Evolutionary conservation across 2,888 invertebrate genomes (phyloP).

Genomic region (Ennomos erosarius): DNA sequence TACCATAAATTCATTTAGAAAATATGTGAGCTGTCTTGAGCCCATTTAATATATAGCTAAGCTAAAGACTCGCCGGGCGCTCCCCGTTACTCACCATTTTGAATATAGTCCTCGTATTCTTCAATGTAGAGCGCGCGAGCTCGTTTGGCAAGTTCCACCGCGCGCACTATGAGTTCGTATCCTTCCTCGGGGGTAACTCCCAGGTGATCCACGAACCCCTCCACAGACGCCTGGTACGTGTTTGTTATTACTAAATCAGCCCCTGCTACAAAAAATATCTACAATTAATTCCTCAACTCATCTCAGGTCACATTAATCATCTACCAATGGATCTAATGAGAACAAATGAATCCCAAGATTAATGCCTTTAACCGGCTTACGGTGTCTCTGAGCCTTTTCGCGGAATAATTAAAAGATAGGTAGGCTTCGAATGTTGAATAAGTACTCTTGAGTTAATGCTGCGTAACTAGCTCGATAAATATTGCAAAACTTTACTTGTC

Average conservation of each 20-base stretch:
- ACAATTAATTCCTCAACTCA: conserved; percentile 40
- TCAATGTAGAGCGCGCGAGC: conserved; percentile 88
- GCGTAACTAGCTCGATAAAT: conserved; percentile 72
- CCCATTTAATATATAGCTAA: conserved; percentile 24
- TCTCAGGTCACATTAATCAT: conserved; percentile 54
- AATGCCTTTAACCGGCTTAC: conserved; percentile 55
- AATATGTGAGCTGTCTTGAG: conserved; percentile 24
- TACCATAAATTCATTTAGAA: conserved; percentile 40
- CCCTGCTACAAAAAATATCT: conserved; percentile 87
- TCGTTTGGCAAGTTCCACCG: conserved; percentile 90
- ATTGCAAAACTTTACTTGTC: conserved; percentile 63
- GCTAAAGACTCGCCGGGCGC: neutral
- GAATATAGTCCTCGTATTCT: conserved; percentile 78
- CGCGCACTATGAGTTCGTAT: conserved; percentile 89
- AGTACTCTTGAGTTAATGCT: conserved; percentile 52
- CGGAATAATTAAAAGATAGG: conserved; percentile 27
- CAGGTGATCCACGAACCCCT: conserved; percentile 91
- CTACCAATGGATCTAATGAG: conserved; percentile 55
- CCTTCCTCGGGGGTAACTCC: conserved; percentile 88
- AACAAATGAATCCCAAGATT: conserved; percentile 66
- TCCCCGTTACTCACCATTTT: conserved; percentile 53
- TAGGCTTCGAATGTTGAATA: conserved; percentile 33
- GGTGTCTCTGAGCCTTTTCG: conserved; percentile 56
- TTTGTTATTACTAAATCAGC: conserved; percentile 95
- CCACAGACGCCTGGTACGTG: conserved; percentile 94